phyloP scores from a whole-genome alignment of 2,797 vertebrate species.

The Erpetoichthys calabaricus region DNA sequence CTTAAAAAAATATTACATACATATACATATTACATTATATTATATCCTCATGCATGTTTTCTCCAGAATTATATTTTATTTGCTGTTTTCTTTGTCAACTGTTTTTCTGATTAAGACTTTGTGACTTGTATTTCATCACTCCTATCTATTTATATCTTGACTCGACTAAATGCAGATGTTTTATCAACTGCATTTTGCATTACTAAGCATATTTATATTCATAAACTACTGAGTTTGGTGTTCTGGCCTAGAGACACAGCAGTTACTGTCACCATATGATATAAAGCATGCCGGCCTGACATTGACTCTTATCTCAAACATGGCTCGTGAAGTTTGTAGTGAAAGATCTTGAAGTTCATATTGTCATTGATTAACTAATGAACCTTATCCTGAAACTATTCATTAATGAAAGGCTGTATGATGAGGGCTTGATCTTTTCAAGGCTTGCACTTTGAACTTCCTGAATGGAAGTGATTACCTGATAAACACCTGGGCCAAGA shows the following conservation, averaged over 20 bases:
- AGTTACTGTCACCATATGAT: constrained; percentile 14
- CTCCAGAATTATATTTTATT: too few relatives aligned
- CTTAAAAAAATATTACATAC: too few relatives aligned
- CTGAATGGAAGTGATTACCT: constrained; percentile 43
- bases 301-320: constrained; percentile 23
- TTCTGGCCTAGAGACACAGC: constrained; percentile 12
- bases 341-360: constrained; percentile 33
- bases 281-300: constrained; percentile 11
- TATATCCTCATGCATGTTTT: too few relatives aligned
- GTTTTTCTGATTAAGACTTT: too few relatives aligned
- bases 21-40: too few relatives aligned
- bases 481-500: constrained; percentile 36
- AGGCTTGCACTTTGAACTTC: constrained; percentile 23
- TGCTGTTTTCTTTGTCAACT: too few relatives aligned
- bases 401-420: constrained; percentile 41
- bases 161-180: too few relatives aligned
- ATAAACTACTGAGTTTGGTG: constrained; percentile 6
- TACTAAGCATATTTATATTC: too few relatives aligned
- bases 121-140: too few relatives aligned
- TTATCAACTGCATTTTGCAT: too few relatives aligned
- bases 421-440: constrained; percentile 23
- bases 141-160: too few relatives aligned
- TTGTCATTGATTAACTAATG: constrained; percentile 52
- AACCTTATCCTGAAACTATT: constrained; percentile 37
- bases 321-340: constrained; percentile 27